Evolutionary conservation across 2,888 invertebrate species (phyloP).

Genomic region (Pristionchus maxplancki): DNA sequence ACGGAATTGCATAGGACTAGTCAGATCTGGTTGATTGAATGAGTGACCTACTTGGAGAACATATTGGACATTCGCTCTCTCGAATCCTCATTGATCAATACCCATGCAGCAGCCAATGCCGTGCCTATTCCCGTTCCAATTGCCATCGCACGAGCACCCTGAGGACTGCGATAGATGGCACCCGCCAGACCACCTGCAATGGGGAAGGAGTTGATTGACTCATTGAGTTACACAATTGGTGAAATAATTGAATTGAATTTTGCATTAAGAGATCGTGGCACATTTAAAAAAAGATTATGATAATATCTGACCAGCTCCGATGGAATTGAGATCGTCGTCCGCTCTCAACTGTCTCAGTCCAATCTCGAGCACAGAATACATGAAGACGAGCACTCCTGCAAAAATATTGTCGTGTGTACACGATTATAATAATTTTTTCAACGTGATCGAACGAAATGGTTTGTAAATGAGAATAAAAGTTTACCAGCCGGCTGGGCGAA

Average conservation of each 20-base stretch:
- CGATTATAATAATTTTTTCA: neutral
- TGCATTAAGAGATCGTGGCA: too few species aligned
- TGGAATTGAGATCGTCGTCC: conserved; percentile 73
- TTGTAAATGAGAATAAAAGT: too few species aligned
- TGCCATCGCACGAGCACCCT: conserved; percentile 70
- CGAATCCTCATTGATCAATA: conserved; percentile 70
- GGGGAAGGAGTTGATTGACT: too few species aligned
- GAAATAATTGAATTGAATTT: neutral
- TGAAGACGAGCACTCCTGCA: conserved; percentile 69
- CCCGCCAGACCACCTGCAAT: conserved; percentile 70
- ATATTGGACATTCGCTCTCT: conserved; percentile 71
- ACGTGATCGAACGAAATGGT: too few species aligned
- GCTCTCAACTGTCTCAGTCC: conserved; percentile 68
- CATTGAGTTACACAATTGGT: neutral
- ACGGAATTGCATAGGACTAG: neutral
- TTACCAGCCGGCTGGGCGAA: conserved; percentile 70
- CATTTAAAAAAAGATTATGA: too few species aligned
- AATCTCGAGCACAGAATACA: conserved; percentile 74
- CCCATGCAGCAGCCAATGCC: conserved; percentile 68
- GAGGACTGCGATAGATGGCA: conserved; percentile 74
- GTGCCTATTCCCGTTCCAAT: conserved; percentile 67
- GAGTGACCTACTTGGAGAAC: conserved; percentile 55
- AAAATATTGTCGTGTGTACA: neutral
- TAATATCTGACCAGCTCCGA: conserved; percentile 64
- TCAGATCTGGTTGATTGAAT: neutral